phyloP scores from a whole-genome alignment of 1,140 invertebrate genomes.

The Aphaenogaster floridana region DNA sequence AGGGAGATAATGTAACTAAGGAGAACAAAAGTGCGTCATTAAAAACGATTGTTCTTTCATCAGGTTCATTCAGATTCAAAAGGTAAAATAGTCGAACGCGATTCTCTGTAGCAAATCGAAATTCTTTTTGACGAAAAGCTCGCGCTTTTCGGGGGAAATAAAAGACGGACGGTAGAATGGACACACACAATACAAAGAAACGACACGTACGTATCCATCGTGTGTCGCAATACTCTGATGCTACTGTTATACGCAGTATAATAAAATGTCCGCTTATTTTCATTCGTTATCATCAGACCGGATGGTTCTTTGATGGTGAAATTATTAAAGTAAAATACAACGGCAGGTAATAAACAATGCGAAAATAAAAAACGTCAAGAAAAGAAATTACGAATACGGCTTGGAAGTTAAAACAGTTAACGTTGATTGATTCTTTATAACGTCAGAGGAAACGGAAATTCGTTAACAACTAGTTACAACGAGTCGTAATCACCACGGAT shows the following conservation, averaged over 20 bases:
- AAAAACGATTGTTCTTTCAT: slow-evolving; percentile 24
- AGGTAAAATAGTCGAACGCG: not conserved
- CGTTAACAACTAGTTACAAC: not conserved
- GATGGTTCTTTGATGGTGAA: not conserved
- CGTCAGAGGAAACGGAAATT: not conserved
- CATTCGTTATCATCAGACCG: not conserved
- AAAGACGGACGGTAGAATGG: not conserved
- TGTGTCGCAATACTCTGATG: not conserved
- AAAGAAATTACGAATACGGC: not conserved
- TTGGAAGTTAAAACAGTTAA: not conserved
- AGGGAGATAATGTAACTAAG: not conserved
- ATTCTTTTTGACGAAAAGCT: not conserved
- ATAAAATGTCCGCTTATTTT: slow-evolving; percentile 1
- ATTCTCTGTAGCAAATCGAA: not conserved
- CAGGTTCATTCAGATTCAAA: not conserved
- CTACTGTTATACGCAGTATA: not conserved
- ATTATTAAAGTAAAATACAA: not conserved
- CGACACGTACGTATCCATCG: not conserved
- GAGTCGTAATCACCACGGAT: not conserved
- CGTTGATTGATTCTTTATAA: not conserved
- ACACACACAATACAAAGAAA: not conserved
- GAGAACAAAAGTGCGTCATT: slow-evolving; percentile 18
- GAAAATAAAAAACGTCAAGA: not conserved
- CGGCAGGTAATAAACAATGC: not conserved
- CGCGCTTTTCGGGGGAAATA: not conserved